These are phyloP conservation scores for Napeogenes sylphis DNA, from an alignment of 2,888 invertebrate species.

Conservation along the genomic window DNA sequence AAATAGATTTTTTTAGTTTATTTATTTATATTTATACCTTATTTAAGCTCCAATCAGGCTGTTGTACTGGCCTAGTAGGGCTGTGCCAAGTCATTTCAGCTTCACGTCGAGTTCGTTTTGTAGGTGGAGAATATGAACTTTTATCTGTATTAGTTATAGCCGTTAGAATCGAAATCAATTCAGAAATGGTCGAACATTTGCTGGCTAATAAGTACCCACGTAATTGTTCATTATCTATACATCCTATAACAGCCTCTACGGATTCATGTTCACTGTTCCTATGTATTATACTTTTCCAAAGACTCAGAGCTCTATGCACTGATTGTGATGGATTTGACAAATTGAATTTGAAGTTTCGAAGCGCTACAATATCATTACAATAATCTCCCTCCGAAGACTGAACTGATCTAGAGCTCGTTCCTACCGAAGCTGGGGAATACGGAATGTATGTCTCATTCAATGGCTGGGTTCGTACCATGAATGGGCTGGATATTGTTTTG, in stretches of 20 bases:
- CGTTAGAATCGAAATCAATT: slow-evolving; percentile 13
- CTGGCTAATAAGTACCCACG: slow-evolving; percentile 17
- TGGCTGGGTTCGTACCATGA: slow-evolving; percentile 21
- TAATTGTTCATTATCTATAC: slow-evolving; percentile 19
- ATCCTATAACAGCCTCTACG: slow-evolving; percentile 22
- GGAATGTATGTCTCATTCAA: slow-evolving; percentile 19
- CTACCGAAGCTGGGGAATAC: slow-evolving; percentile 17
- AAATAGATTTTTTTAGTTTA: no score
- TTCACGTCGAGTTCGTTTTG: no score
- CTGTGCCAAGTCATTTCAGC: no score
- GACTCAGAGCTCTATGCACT: slow-evolving; percentile 20
- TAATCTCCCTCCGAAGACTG: slow-evolving; percentile 28
- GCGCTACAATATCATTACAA: slow-evolving; percentile 22
- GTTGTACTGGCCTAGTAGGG: no score
- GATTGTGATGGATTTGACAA: slow-evolving; percentile 14
- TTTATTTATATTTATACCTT: no score
- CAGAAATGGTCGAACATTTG: slow-evolving; percentile 18
- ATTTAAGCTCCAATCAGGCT: no score
- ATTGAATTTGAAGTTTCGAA: slow-evolving; percentile 25
- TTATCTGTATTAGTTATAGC: no score
- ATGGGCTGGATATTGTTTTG: slow-evolving; percentile 21
- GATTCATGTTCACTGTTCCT: slow-evolving; percentile 22
- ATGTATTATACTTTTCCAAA: slow-evolving; percentile 18
- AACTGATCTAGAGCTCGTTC: slow-evolving; percentile 20
- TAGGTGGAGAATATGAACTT: no score